phyloP scores from a whole-genome alignment of 2,113 vertebrate species.

The Ornithorhynchus anatinus region DNA sequence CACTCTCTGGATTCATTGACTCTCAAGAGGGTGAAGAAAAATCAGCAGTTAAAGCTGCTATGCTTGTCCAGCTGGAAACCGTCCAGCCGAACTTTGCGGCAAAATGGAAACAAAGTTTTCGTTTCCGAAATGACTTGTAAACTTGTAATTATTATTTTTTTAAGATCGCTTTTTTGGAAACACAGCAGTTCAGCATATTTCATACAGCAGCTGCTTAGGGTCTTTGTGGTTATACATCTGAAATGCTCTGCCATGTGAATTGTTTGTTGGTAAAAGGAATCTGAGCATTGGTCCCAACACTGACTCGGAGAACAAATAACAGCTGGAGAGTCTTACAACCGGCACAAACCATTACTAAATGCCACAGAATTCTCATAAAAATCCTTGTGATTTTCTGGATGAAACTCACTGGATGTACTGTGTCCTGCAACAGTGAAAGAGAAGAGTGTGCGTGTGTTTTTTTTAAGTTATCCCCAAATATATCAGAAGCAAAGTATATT shows the following conservation, averaged over 20 bases:
- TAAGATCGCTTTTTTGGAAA: slow-evolving; percentile 4
- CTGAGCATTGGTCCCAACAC: background rate
- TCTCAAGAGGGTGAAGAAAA: slow-evolving; percentile 37
- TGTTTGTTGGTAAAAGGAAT: background rate
- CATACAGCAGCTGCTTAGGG: background rate
- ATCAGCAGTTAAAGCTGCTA: slow-evolving; percentile 25
- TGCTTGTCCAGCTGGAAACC: slow-evolving; percentile 29
- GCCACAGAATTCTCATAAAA: background rate
- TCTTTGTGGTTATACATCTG: background rate
- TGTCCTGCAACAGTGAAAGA: too few species aligned
- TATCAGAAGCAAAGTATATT: too few species aligned
- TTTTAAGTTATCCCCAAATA: too few species aligned
- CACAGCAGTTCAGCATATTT: background rate
- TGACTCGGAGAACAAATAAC: background rate
- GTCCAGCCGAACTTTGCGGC: slow-evolving; percentile 5
- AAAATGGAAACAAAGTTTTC: slow-evolving; percentile 8
- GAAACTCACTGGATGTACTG: background rate
- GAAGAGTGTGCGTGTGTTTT: too few species aligned
- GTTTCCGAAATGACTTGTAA: slow-evolving; percentile 38
- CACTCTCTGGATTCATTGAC: slow-evolving; percentile 35
- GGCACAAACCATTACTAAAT: background rate
- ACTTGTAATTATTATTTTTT: background rate
- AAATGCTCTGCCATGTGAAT: background rate
- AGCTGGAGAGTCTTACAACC: background rate
- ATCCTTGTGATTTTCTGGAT: background rate